Evolutionary conservation across 2,888 invertebrate species (phyloP), one percentile per base, ranked within the genome.

Genomic region (Scelioninae gen. 1): DNA sequence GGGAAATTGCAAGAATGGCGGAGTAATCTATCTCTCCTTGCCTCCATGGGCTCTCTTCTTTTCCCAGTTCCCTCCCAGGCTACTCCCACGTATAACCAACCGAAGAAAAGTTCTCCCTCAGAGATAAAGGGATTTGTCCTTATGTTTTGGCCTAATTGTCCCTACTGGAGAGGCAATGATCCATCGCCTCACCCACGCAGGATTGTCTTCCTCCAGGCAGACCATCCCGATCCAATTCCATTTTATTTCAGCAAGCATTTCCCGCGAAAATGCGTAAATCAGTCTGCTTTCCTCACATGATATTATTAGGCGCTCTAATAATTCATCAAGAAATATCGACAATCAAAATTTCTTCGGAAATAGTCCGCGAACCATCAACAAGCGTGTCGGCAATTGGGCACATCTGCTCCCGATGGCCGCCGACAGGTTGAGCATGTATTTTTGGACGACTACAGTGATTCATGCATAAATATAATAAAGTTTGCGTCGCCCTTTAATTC

Each of bases 1-100:
- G 96, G 96, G 96, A 96, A 96, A 96, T 96, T 96, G 96, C 96
- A 96, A 96, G 96, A 96, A 96, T 96, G 96, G 95, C 95, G 95
- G 95, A 95, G 96, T 95, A 95, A 96, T 96, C 96, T 96, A 96
- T 96, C 96, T 96, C 92, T 92, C 92, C 92, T 91, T 92, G 91
- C 90, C 91, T 92, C 89, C 88, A 88, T 87, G 88, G 88, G 88
- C 89, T 89, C 89, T 87, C 89, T 89, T 89, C 89, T 89, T 89
- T 88, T 88, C 87, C 88, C 86, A 79, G 86, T 83, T 82, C 82
- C 82, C 84, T 82, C 87, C 87, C 88, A 82, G 84, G 79, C 87
- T 87, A 75, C 87, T 85, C 86, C 86, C 85, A 84, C 88, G 85
- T 86, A 86, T 76, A 63, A 66, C 63, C 72, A 58, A 87, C 86